Base-by-base conservation (phyloP, 2,113 vertebrate genomes). In the Alouatta palliata region DNA sequence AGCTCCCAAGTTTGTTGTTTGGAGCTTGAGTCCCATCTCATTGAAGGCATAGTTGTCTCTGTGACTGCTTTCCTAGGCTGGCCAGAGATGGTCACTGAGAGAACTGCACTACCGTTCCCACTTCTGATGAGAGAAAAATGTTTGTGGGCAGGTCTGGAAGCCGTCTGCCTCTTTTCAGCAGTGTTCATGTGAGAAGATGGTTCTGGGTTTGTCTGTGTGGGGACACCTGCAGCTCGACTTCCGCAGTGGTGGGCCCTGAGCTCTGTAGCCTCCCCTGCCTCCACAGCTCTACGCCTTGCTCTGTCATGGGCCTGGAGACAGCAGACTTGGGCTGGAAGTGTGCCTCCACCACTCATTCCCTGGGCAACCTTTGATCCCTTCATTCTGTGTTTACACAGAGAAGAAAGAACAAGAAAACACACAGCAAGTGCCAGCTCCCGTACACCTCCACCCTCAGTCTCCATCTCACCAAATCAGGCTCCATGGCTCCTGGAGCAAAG, bases 51-150 rank as follows among this genome's bases (percentile, higher is more conserved):
- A 8, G 43, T 43, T 71, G 19, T 14, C 8, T 3, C 11, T 25
- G 30, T 14, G 66, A 43, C n/a, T 56, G 3, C 19, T 47, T 47
- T 88, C 12, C n/a, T 25, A 32, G 61, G 61, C 19, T n/a, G 20
- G 20, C 27, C 54, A 16, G 14, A 5, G 2, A 0, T 1, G 0
- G 17, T 30, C n/a, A 30, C 27, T 11, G 27, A 25, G 52, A 19
- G 30, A 30, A 20, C 8, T 2, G 6, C 14, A 10, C 14, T 49
- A 4, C 20, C 32, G 43, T 52, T 85, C 27, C 37, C 1, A 6
- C 52, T 0, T 8, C 5, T 6, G 32, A 32, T 27, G 8, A 35
- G 14, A 75, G 4, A 21, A 35, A 43, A 12, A 81, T 1, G 21
- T 79, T 16, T 21, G 81, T 58, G 45, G 1, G 27, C 37, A 32